Evolutionary conservation across 2,797 vertebrate species (phyloP), one percentile per base, ranked within the genome.

Genomic region (Oryzias dopingdopingensis): DNA sequence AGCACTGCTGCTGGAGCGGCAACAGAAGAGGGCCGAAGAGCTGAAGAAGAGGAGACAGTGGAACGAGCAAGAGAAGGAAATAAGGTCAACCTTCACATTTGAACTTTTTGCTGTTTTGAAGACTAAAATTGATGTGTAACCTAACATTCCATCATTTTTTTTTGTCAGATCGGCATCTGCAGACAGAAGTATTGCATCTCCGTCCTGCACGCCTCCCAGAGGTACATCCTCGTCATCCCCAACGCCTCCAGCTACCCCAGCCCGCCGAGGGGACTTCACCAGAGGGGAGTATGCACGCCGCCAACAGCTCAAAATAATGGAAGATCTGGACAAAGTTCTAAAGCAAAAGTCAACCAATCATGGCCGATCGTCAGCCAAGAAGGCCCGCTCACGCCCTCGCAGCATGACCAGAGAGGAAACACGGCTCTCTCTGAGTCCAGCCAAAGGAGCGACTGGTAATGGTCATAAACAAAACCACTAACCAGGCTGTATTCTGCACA

Each of bases 271-370:
- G 0, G 91, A 89, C 1, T 96, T 97, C 81, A 96, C 94, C 0
- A 82, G 90, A 42, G 82, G 54, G 0, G 95, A 96, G 73, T 94
- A 96, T 1, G 88, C 91, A 3, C 75, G 88, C 4, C 80, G 95
- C 1, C 94, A 95, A 0, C 95, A 96, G 75, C 90, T 97, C 40
- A 92, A 89, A 82, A 79, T 97, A 29, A 96, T 97, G 94, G 90
- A 93, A 0, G 94, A 97, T 70, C 76, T 97, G 43, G 95, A 93
- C 56, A 96, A 94, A 86, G 91, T 94, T 60, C 88, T 97, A 56
- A 87, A 88, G 51, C 92, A 87, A 76, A 94, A 93, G 69, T n/a
- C 79, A 0, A 52, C 80, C 45, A 46, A 66, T 18, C 86, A 72
- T 24, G 79, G 65, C 16, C 60, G 61, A 40, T 52, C 76, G 3